Evolutionary conservation across 2,888 invertebrate species (phyloP), one percentile per base, ranked within the genome.

Genomic region (Thysanoteuthis rhombus): DNA sequence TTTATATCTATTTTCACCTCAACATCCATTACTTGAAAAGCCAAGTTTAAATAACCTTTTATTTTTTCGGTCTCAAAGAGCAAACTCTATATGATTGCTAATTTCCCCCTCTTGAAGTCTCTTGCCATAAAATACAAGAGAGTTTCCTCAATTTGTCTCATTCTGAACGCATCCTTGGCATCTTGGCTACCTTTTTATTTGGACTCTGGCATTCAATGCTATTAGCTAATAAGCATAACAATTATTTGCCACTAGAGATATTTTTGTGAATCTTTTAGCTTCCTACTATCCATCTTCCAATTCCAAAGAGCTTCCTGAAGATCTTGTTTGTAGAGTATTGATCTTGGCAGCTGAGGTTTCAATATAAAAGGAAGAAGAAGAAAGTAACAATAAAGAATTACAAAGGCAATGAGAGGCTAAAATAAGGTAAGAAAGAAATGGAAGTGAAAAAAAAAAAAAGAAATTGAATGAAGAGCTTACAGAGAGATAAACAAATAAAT

Each of bases 201-300:
- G 75, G n/a, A 36, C n/a, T 75, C n/a, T 75, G 75, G 75, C 75
- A 75, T 75, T 75, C 75, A 25, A 75, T n/a, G 75, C n/a, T n/a
- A 16, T 75, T 75, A 75, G 75, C n/a, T 75, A 75, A 75, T 75
- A 75, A 75, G n/a, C 36, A 75, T n/a, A 75, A 75, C 75, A 75
- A 75, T 75, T 75, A 75, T 75, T 75, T 75, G 75, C 75, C 75
- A 75, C 75, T 75, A n/a, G 75, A 75, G n/a, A n/a, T 75, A 75
- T 75, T 75, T n/a, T 75, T 75, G n/a, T 58, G n/a, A 75, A 75
- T 75, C 75, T 75, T 75, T 36, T 75, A 75, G 75, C n/a, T 75
- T 36, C n/a, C 10, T 75, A 36, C 75, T 75, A 16, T 75, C 75
- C 75, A 36, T 75, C 12, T 75, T 75, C 75, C 75, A 75, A 75